Conservation (phyloP, 2,888 invertebrate genomes). For the Sphecodes monilicornis region DNA sequence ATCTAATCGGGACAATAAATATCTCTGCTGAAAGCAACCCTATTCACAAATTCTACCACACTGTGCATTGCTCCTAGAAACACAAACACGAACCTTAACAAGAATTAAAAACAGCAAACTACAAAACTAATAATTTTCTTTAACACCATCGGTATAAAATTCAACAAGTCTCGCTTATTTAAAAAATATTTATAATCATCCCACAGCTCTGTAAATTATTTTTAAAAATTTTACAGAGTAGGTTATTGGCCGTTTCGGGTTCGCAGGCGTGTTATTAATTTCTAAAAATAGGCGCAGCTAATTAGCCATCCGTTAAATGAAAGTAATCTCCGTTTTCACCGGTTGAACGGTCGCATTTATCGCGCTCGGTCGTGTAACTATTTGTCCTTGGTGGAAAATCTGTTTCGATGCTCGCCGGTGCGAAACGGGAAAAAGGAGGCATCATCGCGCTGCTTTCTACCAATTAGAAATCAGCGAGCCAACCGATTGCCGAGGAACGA, state of each 20-base stretch:
- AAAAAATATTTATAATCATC: neutral
- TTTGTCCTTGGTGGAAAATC: conserved; percentile 15
- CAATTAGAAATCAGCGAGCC: conserved; percentile 51
- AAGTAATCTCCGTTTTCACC: neutral
- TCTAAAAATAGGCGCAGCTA: neutral
- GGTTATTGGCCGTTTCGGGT: neutral
- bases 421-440: conserved; percentile 43
- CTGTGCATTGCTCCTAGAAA: neutral
- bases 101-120: neutral
- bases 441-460: conserved; percentile 50
- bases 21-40: neutral
- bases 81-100: neutral
- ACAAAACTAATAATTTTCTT: neutral
- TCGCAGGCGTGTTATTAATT: neutral
- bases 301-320: neutral
- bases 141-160: too few species aligned
- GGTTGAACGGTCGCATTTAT: neutral
- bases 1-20: conserved; percentile 1
- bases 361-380: neutral
- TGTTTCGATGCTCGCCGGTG: conserved; percentile 15
- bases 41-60: neutral
- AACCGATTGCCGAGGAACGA: conserved; percentile 15
- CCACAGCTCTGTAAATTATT: neutral
- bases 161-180: neutral
- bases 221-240: neutral